phyloP scores from a whole-genome alignment of 2,113 vertebrate genomes.

The Sclerurus mexicanus region DNA sequence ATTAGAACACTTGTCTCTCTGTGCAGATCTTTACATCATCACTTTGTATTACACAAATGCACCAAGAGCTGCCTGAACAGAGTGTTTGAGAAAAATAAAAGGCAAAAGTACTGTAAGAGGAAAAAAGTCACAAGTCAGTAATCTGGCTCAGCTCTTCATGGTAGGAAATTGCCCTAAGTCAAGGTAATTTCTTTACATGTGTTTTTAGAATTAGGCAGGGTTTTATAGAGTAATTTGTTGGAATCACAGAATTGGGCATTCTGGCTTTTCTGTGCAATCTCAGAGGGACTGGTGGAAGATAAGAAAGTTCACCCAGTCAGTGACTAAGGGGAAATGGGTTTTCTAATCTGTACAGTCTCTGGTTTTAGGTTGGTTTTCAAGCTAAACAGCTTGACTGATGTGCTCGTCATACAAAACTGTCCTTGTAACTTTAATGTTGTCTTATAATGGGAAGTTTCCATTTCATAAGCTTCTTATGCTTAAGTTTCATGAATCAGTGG shows the following conservation, averaged over 20 bases:
- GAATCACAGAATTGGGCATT: background rate
- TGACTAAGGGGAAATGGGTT: background rate
- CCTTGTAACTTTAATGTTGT: background rate
- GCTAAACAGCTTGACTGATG: background rate
- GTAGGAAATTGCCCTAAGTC: background rate
- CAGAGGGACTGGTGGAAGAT: background rate
- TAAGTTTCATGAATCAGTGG: background rate
- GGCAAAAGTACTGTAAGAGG: background rate
- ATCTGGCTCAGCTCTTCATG: background rate
- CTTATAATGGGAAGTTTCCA: background rate
- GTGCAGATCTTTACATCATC: background rate
- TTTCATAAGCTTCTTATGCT: background rate
- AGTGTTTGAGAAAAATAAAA: background rate
- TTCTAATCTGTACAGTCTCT: background rate
- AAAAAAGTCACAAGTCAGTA: background rate
- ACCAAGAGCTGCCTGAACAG: background rate
- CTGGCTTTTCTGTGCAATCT: background rate
- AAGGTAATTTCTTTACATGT: background rate
- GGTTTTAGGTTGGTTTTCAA: background rate
- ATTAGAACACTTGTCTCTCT: background rate
- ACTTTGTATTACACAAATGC: background rate
- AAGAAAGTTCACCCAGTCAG: background rate
- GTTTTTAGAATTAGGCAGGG: background rate
- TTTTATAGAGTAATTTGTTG: background rate
- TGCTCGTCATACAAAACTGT: background rate